These are phyloP conservation scores for Himalopsyche tibetana DNA, from an alignment of 2,888 invertebrate genomes.

Conservation along the genomic window DNA sequence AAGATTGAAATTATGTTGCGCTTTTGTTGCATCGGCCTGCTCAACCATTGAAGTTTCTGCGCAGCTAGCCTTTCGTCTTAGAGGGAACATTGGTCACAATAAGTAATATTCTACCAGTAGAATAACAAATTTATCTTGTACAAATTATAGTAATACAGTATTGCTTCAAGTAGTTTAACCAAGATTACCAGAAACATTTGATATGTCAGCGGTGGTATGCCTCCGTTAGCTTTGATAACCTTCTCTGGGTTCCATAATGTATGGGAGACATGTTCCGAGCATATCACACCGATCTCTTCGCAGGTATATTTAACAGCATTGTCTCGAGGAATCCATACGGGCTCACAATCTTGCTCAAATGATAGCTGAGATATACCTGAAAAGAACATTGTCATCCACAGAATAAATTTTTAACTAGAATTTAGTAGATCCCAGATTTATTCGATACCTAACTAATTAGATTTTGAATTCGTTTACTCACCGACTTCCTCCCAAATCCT, in stretches of 20 bases:
- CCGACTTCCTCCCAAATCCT: conserved; percentile 79
- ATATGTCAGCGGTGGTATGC: conserved; percentile 84
- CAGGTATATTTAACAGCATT: conserved; percentile 77
- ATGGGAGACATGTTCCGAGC: conserved; percentile 81
- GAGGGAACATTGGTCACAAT: too few species aligned
- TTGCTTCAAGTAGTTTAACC: too few species aligned
- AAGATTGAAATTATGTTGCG: too few species aligned
- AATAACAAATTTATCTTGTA: too few species aligned
- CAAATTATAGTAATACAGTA: too few species aligned
- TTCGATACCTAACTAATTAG: too few species aligned
- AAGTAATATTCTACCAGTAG: too few species aligned
- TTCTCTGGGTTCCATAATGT: conserved; percentile 83
- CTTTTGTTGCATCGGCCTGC: too few species aligned
- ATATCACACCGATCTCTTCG: conserved; percentile 75
- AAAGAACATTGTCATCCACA: neutral
- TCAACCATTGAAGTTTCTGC: too few species aligned
- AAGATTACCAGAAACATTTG: conserved; percentile 80
- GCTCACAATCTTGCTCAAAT: conserved; percentile 84
- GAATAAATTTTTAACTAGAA: neutral
- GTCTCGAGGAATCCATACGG: conserved; percentile 82
- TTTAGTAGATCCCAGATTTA: neutral
- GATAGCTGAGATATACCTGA: conserved; percentile 75
- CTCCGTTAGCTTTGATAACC: conserved; percentile 82
- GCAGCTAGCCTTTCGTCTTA: too few species aligned
- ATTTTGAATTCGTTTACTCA: conserved; percentile 59